Percentiles rank a stretch among this genome's conserved stretches.
Evolutionary conservation across 1,140 invertebrate species (phyloP).

Genomic region (Apis mellifera): DNA sequence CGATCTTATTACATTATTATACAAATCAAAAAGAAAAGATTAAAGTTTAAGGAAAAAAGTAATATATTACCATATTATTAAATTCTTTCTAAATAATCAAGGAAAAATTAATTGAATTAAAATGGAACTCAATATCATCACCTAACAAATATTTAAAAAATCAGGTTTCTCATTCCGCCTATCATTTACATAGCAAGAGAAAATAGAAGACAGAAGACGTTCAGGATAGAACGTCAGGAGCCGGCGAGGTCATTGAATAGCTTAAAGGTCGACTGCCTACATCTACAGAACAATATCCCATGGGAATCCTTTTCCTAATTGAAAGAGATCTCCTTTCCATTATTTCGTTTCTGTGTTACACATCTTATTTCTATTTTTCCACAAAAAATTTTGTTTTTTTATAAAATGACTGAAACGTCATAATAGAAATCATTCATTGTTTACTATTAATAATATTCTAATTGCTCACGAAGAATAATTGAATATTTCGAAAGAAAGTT

Average conservation of each 20-base stretch:
- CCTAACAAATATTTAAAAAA: slow-evolving; percentile 41
- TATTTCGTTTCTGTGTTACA: neutral
- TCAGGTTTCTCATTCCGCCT: slow-evolving; percentile 22
- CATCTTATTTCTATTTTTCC: neutral
- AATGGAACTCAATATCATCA: neutral
- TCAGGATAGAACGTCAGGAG: slow-evolving; percentile 52
- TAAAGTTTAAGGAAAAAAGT: neutral
- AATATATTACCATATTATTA: neutral
- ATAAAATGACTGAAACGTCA: neutral
- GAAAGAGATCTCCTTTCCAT: slow-evolving; percentile 29
- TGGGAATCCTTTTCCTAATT: slow-evolving; percentile 58
- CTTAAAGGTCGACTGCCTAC: slow-evolving; percentile 48
- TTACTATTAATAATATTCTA: neutral
- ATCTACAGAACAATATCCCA: slow-evolving; percentile 59
- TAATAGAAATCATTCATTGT: neutral
- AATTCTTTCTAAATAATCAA: neutral
- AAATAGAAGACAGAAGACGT: slow-evolving; percentile 4
- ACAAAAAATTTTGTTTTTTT: slow-evolving; percentile 18
- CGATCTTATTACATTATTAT: too few relatives aligned
- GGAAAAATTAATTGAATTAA: neutral
- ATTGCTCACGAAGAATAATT: neutral
- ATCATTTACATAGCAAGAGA: neutral
- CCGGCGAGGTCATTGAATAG: slow-evolving; percentile 46
- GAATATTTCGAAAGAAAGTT: neutral
- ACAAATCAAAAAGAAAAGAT: too few relatives aligned